Evolutionary conservation across 2,888 invertebrate species (phyloP), one percentile per base, ranked within the genome.

Genomic region (Erebia palarica): DNA sequence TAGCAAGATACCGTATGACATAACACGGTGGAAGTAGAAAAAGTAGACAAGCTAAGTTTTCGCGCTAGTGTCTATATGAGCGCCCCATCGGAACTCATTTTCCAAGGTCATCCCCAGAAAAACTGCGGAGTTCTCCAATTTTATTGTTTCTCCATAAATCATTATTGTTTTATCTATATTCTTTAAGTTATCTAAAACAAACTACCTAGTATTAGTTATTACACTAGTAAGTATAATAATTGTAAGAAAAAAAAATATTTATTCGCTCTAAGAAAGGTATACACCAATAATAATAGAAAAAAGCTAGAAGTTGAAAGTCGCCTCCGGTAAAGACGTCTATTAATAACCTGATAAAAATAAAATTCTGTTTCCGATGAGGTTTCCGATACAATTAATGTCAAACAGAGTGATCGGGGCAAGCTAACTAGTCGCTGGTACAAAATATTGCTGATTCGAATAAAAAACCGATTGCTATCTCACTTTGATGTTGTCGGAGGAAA

Each of bases 401-500:
- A 76, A 75, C 73, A 75, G 78, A 74, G 75, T 72, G 73, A 77
- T 78, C 76, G 65, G 72, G 74, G 68, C 73, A 71, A 77, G 77
- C 82, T 83, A 84, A 86, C 90, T 90, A 91, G 86, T 86, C 78
- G 82, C 81, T 78, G 81, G 86, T 86, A 88, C 86, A 88, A 91
- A 90, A 83, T 91, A 92, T 91, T 86, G 91, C 91, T 87, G 92
- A 92, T 88, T 88, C 91, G 77, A 87, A 91, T 91, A 92, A 91
- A 90, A 92, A 91, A 87, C 86, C 89, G 90, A 91, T 91, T 87
- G 90, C 89, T 89, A 90, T 90, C 90, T 87, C 88, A 91, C 92
- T 92, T 92, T 92, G 92, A 92, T 92, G 92, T 92, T 90, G 91
- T 91, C 90, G 85, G 84, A 89, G 93, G 92, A 92, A 92, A 92